Base-by-base conservation (phyloP, 2,797 vertebrate species). In the Hyperoplus lanceolatus region DNA sequence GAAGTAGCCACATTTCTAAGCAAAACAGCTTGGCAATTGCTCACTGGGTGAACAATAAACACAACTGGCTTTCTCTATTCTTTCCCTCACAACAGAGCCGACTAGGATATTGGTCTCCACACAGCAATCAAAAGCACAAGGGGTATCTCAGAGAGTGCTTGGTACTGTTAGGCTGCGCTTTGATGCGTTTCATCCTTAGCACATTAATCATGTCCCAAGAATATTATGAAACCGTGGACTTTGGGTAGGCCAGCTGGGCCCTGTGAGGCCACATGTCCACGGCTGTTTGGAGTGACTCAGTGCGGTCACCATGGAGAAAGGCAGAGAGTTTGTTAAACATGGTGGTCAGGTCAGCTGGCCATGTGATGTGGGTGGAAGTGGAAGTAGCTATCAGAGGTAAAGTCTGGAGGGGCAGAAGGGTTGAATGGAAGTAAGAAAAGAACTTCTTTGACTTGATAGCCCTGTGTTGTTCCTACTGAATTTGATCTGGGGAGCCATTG, bases 281-380 rank as follows among this genome's bases (percentile, higher is more conserved):
- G 29, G 88, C 92, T 94, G 92, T 96, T 95, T 94, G 90, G 89
- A 89, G 94, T 95, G 92, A 93, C 91, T 95, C 92, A 92, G 93
- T 89, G 91, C 41, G 82, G 90, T 95, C 93, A 92, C 87, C 85
- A 89, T 89, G 82, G 87, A 87, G 88, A 93, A 95, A 96, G 93
- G 91, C 87, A 94, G 94, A 90, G 93, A 94, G 93, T 96, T 96
- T 95, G 93, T 94, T 94, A 92, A 94, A 96, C 95, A 95, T 89
- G 92, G 93, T 94, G 95, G 95, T 79, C 62, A 81, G 95, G 95
- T 96, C 95, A 96, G 94, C 92, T 93, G 92, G 91, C 89, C 94
- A 93, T 90, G 94, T 93, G 90, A 95, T 87, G 81, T 92, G 90
- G 95, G 94, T 94, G 93, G 74, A 54, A 49, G 65, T 11, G 41